A percentile compares a stretch with the other conserved stretches of the same genome.
phyloP scores from a whole-genome alignment of 2,797 vertebrate genomes.

The Austrolebias charrua region DNA sequence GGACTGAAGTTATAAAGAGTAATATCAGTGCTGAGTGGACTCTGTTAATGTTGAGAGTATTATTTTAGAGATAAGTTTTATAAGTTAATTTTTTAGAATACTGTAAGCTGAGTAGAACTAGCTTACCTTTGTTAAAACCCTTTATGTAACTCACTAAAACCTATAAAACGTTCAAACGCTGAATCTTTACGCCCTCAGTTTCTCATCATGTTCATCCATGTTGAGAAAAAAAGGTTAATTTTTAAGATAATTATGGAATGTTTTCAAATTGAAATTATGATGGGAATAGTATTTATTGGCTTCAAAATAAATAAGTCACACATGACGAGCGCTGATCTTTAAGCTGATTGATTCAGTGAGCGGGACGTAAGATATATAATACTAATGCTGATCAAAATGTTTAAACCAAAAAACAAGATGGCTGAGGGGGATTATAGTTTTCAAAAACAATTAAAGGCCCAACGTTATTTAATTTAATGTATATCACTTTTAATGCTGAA shows the following conservation, averaged over 20 bases:
- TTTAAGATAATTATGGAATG: slow-evolving; percentile 2
- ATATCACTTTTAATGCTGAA: too few species aligned
- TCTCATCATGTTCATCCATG: too few species aligned
- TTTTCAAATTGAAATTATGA: slow-evolving; percentile 11
- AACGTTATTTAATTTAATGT: too few species aligned
- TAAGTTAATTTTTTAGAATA: not conserved
- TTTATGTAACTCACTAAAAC: not conserved
- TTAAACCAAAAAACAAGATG: not conserved
- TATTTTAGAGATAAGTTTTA: not conserved
- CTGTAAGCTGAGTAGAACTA: slow-evolving; percentile 1
- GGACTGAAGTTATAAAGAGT: slow-evolving; percentile 25
- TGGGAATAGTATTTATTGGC: slow-evolving; percentile 12
- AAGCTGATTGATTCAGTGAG: slow-evolving; percentile 11
- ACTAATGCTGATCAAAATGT: not conserved
- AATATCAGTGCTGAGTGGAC: slow-evolving; percentile 14
- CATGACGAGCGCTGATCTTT: slow-evolving; percentile 29
- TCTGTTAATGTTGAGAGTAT: slow-evolving; percentile 35
- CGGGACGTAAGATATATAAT: slow-evolving; percentile 18
- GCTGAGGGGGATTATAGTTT: slow-evolving; percentile 10
- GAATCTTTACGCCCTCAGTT: too few species aligned
- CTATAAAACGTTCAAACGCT: not conserved
- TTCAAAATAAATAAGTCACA: slow-evolving; percentile 14
- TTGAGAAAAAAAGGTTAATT: too few species aligned
- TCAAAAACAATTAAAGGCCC: not conserved
- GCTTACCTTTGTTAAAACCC: not conserved